Evolutionary conservation across 2,888 invertebrate genomes (phyloP).

Genomic region (Malthinus flaveolus): DNA sequence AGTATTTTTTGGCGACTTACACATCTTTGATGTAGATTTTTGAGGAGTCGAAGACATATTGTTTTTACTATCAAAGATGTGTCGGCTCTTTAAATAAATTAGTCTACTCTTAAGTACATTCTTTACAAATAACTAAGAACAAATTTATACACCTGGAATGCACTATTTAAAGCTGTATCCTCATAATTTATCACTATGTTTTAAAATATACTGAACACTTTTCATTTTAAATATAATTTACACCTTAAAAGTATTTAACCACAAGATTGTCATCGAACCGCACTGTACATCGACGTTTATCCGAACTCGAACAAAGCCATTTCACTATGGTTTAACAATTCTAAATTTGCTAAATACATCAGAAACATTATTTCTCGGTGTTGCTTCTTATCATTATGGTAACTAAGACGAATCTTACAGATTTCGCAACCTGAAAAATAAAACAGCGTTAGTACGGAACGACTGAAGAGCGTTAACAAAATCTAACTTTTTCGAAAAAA

Average conservation of each 20-base stretch:
- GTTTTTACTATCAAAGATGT: slow-evolving; percentile 29
- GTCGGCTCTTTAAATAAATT: slow-evolving; percentile 19
- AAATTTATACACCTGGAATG: slow-evolving; percentile 28
- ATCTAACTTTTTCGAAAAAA: too few species aligned
- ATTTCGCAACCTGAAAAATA: too few species aligned
- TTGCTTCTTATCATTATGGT: slow-evolving; percentile 32
- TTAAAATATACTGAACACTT: slow-evolving; percentile 14
- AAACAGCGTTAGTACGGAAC: too few species aligned
- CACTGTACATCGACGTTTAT: slow-evolving; percentile 36
- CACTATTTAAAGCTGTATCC: slow-evolving; percentile 25
- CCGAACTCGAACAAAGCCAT: slow-evolving; percentile 57
- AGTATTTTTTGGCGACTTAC: slow-evolving; percentile 54
- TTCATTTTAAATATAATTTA: slow-evolving; percentile 6
- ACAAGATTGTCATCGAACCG: background rate
- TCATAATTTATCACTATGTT: slow-evolving; percentile 23
- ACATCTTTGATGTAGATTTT: slow-evolving; percentile 52
- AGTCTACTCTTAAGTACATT: slow-evolving; percentile 16
- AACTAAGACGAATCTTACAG: background rate
- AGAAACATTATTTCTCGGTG: slow-evolving; percentile 46
- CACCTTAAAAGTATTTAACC: slow-evolving; percentile 7
- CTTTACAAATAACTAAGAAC: slow-evolving; percentile 13
- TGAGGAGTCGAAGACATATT: slow-evolving; percentile 54
- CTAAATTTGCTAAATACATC: slow-evolving; percentile 36
- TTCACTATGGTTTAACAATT: slow-evolving; percentile 47
- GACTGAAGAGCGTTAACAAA: too few species aligned